Evolutionary conservation across 1,140 invertebrate species (phyloP).

Genomic region (Rhagoletis pomonella): DNA sequence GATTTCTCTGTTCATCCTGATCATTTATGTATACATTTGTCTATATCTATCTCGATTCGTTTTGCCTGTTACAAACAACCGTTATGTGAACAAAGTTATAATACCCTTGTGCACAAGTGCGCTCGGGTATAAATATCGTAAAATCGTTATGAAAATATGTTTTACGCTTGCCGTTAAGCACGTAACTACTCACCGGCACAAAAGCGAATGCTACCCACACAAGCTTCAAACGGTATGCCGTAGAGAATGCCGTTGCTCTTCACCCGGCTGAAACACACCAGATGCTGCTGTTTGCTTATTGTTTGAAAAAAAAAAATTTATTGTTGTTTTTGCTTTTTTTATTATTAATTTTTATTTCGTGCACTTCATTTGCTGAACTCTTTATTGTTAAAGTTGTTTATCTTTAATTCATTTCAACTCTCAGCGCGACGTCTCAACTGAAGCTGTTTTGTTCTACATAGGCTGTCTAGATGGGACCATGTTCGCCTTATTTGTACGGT

Average conservation of each 20-base stretch:
- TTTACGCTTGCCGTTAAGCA: background rate
- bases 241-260: background rate
- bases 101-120: no score
- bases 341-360: background rate
- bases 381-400: conserved; percentile 46
- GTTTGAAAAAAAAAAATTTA: background rate
- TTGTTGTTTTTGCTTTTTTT: conserved; percentile 11
- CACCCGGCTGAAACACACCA: background rate
- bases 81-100: no score
- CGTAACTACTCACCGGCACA: conserved; percentile 32
- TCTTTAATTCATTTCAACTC: conserved; percentile 30
- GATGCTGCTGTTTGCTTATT: background rate
- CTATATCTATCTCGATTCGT: no score
- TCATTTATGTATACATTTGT: no score
- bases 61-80: no score
- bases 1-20: no score
- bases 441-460: conserved; percentile 23
- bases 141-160: no score
- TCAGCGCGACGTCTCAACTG: background rate
- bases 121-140: no score
- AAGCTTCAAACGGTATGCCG: conserved; percentile 1
- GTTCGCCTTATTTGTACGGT: background rate
- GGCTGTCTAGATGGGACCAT: background rate
- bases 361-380: conserved; percentile 37
- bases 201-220: conserved; percentile 33